Conservation (phyloP, 2,888 invertebrate species). For the Suillia variegata region DNA sequence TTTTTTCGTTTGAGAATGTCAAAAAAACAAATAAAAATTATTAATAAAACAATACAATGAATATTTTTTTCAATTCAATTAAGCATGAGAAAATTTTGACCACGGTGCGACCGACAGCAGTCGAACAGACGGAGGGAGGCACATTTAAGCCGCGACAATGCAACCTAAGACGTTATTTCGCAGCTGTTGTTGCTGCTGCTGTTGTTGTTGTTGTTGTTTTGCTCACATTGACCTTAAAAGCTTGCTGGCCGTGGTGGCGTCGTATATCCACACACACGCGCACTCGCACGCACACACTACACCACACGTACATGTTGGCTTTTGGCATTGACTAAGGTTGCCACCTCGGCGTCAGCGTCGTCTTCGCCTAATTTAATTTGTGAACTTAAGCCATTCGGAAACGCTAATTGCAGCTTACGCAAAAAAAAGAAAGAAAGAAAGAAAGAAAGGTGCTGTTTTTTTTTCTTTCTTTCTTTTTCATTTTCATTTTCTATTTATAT, state of each 20-base stretch:
- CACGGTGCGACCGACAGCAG: no score
- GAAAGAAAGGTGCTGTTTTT: constrained; percentile 9
- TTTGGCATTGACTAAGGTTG: not conserved
- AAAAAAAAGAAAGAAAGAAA: no score
- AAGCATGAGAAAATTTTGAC: no score
- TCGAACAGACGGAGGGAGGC: no score
- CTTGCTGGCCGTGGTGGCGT: constrained; percentile 6
- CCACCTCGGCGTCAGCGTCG: constrained; percentile 3
- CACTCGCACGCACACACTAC: not conserved
- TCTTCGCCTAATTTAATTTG: constrained; percentile 24
- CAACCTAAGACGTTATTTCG: constrained; percentile 1
- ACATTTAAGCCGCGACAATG: constrained; percentile 8
- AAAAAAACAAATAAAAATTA: no score
- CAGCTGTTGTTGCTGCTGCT: constrained; percentile 2
- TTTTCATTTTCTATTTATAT: not conserved
- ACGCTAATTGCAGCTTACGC: constrained; percentile 17
- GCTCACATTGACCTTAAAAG: constrained; percentile 12
- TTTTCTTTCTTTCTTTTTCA: constrained; percentile 2
- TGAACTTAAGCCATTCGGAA: constrained; percentile 26
- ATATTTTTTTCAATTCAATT: no score
- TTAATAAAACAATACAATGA: no score
- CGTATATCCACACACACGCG: no score
- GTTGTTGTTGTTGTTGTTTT: constrained; percentile 1
- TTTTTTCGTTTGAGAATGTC: no score
- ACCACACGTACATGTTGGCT: not conserved